Base-by-base conservation (phyloP, 2,113 vertebrate species). In the Phyllostomus discolor region DNA sequence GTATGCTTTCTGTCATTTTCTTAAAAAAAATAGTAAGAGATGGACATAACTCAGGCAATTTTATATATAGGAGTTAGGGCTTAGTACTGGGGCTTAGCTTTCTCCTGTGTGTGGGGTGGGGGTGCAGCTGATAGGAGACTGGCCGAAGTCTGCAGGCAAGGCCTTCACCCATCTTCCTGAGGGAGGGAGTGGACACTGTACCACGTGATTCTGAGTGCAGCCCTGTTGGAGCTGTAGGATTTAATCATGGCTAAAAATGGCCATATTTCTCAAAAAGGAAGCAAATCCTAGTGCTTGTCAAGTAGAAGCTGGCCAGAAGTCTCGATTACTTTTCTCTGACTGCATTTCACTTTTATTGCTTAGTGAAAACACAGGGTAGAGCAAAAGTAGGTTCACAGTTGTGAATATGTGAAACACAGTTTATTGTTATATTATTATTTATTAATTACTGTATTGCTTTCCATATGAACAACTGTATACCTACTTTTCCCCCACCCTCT, bases 21-120 rank as follows among this genome's bases (percentile, higher is more conserved):
- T 90, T 69, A 70, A 80, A 80, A 70, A 69, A 38, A 66, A 5
- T 72, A 85, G 22, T 73, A 5, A 86, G 67, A 78, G 90, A 84
- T 66, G 78, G n/a, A 46, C 57, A 73, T 7, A 50, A 52, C 28
- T 88, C 38, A 78, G 52, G 41, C 46, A 82, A 16, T 38, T 35
- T 46, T 90, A 46, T 52, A 4, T 76, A 26, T 11, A 83, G 28
- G 57, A 26, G 4, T 26, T 26, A n/a, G 14, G 12, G 50, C 50
- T 95, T 57, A 10, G 19, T 14, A 17, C 33, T 46, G 5, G 16
- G 22, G 19, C 10, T 19, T 72, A 0, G 43, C 43, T 31, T 54
- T 73, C n/a, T 50, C 7, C 3, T 41, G 57, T 1, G 4, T 6
- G 3, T 4, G 5, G 10, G 7, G 1, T 80, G 31, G 52, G 12